A percentile compares a stretch with the other conserved stretches of the same genome.
phyloP scores from a whole-genome alignment of 2,888 invertebrate genomes.

The Hymenopus coronatus region DNA sequence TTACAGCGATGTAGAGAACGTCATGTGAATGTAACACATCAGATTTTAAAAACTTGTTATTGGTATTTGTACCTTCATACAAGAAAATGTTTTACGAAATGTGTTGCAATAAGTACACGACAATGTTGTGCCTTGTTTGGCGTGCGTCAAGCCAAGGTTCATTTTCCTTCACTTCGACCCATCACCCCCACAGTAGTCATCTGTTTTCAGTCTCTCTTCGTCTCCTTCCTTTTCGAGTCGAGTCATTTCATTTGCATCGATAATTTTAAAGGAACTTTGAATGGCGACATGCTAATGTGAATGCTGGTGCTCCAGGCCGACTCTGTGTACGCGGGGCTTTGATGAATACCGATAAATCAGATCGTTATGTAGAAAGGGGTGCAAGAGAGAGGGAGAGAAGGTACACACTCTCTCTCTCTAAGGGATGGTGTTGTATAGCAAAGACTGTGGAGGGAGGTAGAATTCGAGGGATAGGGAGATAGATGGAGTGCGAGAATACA shows the following conservation, averaged over 20 bases:
- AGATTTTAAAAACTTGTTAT: too few relatives aligned
- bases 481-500: not conserved
- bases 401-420: not conserved
- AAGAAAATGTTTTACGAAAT: not conserved
- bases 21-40: too few relatives aligned
- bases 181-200: not conserved
- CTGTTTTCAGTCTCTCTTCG: conserved; percentile 16
- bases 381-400: conserved; percentile 1
- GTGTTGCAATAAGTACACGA: not conserved
- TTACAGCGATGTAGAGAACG: too few relatives aligned
- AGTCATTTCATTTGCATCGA: conserved; percentile 36
- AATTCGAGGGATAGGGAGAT: not conserved
- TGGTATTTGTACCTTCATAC: not conserved
- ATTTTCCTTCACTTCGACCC: conserved; percentile 8
- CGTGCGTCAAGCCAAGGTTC: conserved; percentile 15
- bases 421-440: conserved; percentile 1
- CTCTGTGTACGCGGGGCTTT: conserved; percentile 28
- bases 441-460: not conserved
- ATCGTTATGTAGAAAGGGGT: conserved; percentile 29
- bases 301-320: conserved; percentile 7
- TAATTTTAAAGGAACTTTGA: conserved; percentile 36
- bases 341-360: conserved; percentile 36
- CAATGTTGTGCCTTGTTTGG: not conserved
- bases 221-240: conserved; percentile 23
- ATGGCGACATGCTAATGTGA: conserved; percentile 35